phyloP scores from a whole-genome alignment of 1,140 invertebrate genomes.

The Pteromalus puparum region DNA sequence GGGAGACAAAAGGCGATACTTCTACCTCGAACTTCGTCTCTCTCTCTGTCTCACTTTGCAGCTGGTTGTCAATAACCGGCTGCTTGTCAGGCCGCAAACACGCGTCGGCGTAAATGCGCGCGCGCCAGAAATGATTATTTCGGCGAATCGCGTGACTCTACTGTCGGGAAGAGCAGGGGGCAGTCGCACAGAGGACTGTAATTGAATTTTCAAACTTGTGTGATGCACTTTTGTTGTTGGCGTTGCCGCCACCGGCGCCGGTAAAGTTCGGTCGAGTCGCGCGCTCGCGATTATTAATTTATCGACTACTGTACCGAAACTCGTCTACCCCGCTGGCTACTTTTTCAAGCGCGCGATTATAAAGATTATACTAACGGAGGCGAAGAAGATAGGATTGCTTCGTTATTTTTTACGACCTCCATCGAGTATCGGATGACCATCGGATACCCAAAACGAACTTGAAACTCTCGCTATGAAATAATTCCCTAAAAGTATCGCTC shows the following conservation, averaged over 20 bases:
- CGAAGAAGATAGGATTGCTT: too few species aligned
- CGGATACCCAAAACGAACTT: too few species aligned
- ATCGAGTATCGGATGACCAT: too few species aligned
- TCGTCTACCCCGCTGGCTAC: too few species aligned
- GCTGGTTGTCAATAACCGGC: neutral
- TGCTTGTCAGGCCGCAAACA: neutral
- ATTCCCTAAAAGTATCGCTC: too few species aligned
- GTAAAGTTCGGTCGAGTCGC: neutral
- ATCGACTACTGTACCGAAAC: neutral
- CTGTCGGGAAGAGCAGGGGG: neutral
- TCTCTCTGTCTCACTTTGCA: neutral
- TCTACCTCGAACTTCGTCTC: neutral
- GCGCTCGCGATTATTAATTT: constrained; percentile 4
- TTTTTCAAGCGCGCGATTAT: too few species aligned
- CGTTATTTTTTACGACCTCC: too few species aligned
- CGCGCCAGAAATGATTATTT: neutral
- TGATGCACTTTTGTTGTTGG: neutral
- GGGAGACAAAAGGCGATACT: neutral
- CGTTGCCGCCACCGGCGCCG: neutral
- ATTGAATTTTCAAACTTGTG: constrained; percentile 23
- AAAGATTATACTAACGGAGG: too few species aligned
- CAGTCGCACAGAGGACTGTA: constrained; percentile 3
- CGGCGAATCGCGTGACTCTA: neutral
- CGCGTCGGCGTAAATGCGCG: neutral
- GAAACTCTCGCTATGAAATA: too few species aligned